A percentile compares a stretch with the other conserved stretches of the same genome.
Conservation (phyloP, 2,113 vertebrate species). For the Nycticorax nycticorax region DNA sequence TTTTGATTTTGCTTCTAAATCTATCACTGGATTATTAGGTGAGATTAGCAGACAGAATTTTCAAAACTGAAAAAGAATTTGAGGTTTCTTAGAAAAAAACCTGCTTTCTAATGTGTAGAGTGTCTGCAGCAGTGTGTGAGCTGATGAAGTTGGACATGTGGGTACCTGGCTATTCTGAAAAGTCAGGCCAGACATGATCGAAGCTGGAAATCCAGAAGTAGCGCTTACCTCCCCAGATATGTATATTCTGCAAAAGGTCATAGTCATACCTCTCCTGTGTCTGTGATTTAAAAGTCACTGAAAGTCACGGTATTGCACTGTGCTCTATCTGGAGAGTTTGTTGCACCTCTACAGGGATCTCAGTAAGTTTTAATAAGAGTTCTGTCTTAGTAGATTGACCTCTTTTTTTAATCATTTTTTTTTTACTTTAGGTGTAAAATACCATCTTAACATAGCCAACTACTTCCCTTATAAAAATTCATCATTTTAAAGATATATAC, state of each 20-base stretch:
- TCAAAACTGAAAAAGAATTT: neutral
- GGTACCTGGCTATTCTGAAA: neutral
- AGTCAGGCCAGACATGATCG: neutral
- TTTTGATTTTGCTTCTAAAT: neutral
- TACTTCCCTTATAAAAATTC: neutral
- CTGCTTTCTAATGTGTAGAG: neutral
- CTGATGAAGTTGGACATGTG: neutral
- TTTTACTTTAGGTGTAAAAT: neutral
- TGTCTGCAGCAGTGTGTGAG: neutral
- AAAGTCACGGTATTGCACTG: neutral
- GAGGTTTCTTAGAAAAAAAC: neutral
- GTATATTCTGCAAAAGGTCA: neutral
- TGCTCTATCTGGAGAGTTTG: neutral
- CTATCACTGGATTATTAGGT: neutral
- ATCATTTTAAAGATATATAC: neutral
- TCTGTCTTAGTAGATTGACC: neutral
- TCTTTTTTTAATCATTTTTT: neutral
- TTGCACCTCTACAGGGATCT: neutral
- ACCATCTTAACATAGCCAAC: neutral
- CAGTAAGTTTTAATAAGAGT: neutral
- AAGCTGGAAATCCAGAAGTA: neutral
- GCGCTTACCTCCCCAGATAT: neutral
- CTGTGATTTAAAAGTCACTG: neutral
- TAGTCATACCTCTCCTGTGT: neutral
- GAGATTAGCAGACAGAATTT: neutral